Percentiles rank a stretch among this genome's conserved stretches.
Conservation (phyloP, 2,797 vertebrate species). For the Cercopithecus petaurista region DNA sequence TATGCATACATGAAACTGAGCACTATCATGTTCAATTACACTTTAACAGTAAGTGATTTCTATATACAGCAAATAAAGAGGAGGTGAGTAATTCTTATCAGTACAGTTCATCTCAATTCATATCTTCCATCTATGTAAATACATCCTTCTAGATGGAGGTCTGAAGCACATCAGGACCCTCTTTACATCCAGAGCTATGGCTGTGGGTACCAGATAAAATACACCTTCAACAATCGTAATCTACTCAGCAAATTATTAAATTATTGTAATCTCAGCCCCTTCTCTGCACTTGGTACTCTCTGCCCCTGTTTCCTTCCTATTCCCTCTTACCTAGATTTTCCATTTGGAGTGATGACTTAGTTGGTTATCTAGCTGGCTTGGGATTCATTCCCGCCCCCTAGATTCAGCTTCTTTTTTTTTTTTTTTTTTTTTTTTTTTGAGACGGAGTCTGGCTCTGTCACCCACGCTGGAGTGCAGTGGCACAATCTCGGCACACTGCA, state of each 20-base stretch:
- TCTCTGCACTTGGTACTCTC: not conserved
- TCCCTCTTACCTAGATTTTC: not conserved
- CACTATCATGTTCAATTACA: not conserved
- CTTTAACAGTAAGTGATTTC: not conserved
- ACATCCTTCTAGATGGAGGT: not conserved
- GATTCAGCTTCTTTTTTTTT: not conserved
- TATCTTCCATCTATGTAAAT: not conserved
- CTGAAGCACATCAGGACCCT: not conserved
- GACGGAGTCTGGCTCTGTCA: not conserved
- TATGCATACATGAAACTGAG: not conserved
- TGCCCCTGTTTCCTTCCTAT: not conserved
- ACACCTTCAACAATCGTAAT: not conserved
- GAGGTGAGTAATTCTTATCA: not conserved
- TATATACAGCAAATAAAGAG: not conserved
- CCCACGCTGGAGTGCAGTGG: not conserved
- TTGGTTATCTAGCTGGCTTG: not conserved
- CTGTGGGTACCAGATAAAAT: not conserved
- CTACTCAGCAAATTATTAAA: not conserved
- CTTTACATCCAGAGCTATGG: not conserved
- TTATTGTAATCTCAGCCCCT: not conserved
- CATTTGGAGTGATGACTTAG: not conserved
- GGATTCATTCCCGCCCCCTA: not conserved
- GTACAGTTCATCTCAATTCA: not conserved
- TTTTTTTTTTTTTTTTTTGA: too few relatives aligned
- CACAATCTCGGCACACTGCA: rapidly evolving